Conservation (phyloP, 2,888 invertebrate genomes). For the Leptopterna dolabrata region DNA sequence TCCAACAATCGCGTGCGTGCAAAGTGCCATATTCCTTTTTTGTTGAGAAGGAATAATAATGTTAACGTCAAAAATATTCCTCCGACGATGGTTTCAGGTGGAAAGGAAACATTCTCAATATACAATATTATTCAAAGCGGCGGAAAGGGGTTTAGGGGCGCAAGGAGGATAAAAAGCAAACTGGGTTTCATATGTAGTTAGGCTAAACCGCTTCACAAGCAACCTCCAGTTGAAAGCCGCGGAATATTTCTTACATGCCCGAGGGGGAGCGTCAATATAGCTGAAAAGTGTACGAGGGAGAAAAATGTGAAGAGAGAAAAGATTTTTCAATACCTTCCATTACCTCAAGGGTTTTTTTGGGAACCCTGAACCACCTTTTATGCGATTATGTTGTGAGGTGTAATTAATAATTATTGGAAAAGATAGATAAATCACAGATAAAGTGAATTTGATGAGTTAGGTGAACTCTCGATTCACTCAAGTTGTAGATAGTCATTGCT, state of each 20-base stretch:
- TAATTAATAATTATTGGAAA: too few species aligned
- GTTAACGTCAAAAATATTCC: not conserved
- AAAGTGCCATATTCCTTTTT: not conserved
- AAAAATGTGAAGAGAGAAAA: not conserved
- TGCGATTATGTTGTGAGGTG: too few species aligned
- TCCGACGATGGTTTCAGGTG: not conserved
- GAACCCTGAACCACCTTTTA: not conserved
- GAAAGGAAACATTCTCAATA: conserved; percentile 1
- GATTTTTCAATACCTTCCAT: not conserved
- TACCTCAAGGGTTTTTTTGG: not conserved
- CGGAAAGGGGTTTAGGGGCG: conserved; percentile 14
- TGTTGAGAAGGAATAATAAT: not conserved
- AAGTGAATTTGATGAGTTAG: too few species aligned
- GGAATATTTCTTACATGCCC: conserved; percentile 3
- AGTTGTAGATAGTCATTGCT: not conserved
- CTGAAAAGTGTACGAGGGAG: not conserved
- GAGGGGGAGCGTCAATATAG: not conserved
- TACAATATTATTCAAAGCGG: conserved; percentile 11
- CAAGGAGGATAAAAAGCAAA: conserved; percentile 37
- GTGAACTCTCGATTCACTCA: not conserved
- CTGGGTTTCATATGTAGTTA: conserved; percentile 45
- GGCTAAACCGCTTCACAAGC: conserved; percentile 40
- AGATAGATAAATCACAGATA: too few species aligned
- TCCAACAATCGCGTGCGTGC: not conserved
- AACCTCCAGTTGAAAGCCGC: not conserved